Base-by-base conservation (phyloP, 2,113 vertebrate genomes). In the Laticauda laticaudata region DNA sequence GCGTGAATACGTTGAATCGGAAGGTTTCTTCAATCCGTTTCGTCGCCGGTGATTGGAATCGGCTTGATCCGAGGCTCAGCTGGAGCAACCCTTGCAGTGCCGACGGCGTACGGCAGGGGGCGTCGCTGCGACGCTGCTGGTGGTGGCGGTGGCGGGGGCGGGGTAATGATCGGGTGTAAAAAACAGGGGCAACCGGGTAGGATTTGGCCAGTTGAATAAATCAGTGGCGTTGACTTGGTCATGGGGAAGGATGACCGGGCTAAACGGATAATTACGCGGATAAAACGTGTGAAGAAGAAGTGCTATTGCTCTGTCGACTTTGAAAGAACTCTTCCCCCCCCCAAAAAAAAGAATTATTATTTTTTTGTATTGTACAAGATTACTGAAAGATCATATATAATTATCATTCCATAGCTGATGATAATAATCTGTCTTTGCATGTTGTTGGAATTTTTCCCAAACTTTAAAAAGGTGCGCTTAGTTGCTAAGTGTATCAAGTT, bases 101-200 rank as follows among this genome's bases (percentile, higher is more conserved):
- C 29, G 9, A 34, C 4, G 20, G 26, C 57, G 0, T 0, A 21
- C 18, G 95, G 24, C 75, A 96, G 97, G 95, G 93, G 86, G 96
- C 94, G 94, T 2, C 93, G 92, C 69, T 96, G 95, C 93, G 89
- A 93, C 95, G 3, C 56, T 61, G 39, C 93, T 45, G 45, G 0
- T 39, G 34, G 1, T 39, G 34, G 1, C 1, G 34, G 1, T 39
- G 34, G 34, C 1, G 5, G 4, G 4, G 34, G 45, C 0, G 87
- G 59, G 29, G 0, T n/a, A n/a, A n/a, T 3, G 11, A 1, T 14
- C 53, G 48, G 12, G 59, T 8, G 45, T 3, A 18, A 2, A 6
- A 57, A 59, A 21, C 0, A 10, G 14, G 10, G 24, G 56, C 91
- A 54, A 90, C 54, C 3, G 56, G 87, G 6, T 56, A 0, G 85